Percentiles rank a stretch among this genome's conserved stretches.
These are phyloP conservation scores for Heliconius hortense DNA, from an alignment of 2,888 invertebrate species.

Conservation along the genomic window DNA sequence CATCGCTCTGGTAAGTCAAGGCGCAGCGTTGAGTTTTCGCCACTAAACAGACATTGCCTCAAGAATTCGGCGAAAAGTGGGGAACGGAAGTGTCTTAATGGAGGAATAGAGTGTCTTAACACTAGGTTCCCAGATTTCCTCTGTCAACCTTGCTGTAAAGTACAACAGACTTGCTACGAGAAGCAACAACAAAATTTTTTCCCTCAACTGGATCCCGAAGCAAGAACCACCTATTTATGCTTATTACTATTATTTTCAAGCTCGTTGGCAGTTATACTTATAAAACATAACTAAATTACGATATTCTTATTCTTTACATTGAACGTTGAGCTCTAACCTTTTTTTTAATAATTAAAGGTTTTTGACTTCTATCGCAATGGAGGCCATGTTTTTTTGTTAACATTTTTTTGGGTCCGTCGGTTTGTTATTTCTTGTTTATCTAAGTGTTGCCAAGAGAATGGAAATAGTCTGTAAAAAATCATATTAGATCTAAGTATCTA, in stretches of 20 bases:
- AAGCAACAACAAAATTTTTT: neutral
- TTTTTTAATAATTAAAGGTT: conserved; percentile 6
- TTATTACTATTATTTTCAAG: neutral
- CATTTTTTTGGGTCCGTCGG: neutral
- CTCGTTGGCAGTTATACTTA: too few relatives aligned
- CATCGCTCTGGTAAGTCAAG: neutral
- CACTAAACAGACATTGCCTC: neutral
- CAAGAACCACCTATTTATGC: neutral
- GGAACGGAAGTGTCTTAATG: neutral
- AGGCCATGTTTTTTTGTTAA: conserved; percentile 6
- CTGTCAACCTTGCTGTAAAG: neutral
- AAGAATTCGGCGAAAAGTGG: neutral
- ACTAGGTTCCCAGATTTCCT: neutral
- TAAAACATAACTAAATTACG: too few relatives aligned
- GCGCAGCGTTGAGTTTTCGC: neutral
- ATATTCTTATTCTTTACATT: neutral
- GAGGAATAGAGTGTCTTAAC: neutral
- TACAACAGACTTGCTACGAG: too few relatives aligned
- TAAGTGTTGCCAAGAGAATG: neutral
- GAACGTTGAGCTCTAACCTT: neutral
- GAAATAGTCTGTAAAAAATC: too few relatives aligned
- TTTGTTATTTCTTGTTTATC: neutral
- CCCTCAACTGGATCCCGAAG: neutral
- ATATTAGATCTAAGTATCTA: too few relatives aligned
- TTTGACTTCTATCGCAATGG: neutral